These are phyloP conservation scores for Manis crassicaudata DNA, from an alignment of 2,797 vertebrate species.

Conservation along the genomic window DNA sequence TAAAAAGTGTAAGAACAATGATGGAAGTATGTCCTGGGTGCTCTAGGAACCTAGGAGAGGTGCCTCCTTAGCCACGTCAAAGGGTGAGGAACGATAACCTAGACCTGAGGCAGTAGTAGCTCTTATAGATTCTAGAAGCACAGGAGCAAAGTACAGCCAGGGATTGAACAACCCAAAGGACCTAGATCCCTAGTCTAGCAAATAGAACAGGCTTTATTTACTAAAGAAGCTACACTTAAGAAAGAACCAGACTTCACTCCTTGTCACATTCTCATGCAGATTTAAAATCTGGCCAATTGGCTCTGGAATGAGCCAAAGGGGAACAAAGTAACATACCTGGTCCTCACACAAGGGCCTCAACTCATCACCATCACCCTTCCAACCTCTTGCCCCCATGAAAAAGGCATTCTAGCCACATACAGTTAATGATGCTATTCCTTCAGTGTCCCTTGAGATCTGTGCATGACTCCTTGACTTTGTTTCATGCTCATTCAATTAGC, in stretches of 20 bases:
- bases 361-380: background rate
- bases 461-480: background rate
- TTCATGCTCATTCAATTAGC: background rate
- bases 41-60: background rate
- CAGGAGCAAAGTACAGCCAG: background rate
- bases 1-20: background rate
- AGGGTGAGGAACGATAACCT: background rate
- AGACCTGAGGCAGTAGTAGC: background rate
- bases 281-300: background rate
- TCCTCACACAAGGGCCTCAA: background rate
- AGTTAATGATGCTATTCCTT: background rate
- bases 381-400: background rate
- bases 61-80: background rate
- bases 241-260: constrained; percentile 32
- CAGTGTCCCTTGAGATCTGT: background rate
- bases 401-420: background rate
- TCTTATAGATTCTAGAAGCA: background rate
- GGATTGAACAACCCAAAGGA: background rate
- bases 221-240: background rate
- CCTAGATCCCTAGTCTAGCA: background rate
- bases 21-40: background rate
- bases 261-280: background rate
- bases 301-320: background rate
- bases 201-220: background rate
- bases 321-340: background rate